Evolutionary conservation across 2,797 vertebrate species (phyloP).

Genomic region (Characodon lateralis): DNA sequence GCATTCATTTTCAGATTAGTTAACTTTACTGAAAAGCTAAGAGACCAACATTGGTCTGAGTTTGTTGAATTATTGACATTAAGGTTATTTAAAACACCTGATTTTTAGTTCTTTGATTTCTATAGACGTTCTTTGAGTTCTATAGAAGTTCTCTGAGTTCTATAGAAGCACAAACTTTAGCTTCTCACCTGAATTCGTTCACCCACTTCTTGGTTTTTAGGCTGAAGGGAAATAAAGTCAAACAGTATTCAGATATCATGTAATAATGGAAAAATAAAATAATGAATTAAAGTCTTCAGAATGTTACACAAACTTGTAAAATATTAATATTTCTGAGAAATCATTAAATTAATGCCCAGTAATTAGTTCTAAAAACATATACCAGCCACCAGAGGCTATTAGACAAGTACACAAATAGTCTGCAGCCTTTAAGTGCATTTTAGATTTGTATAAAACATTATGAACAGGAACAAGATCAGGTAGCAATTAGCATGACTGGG

Average conservation of each 20-base stretch:
- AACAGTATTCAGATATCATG: neutral
- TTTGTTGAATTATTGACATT: neutral
- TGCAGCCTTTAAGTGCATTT: neutral
- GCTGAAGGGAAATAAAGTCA: constrained; percentile 58
- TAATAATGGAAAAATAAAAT: neutral
- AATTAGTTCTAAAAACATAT: neutral
- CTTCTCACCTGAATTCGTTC: constrained; percentile 89
- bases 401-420: neutral
- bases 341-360: neutral
- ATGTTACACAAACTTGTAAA: neutral
- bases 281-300: neutral
- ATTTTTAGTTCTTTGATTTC: too few relatives aligned
- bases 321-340: neutral
- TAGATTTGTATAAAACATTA: neutral
- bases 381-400: neutral
- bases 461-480: neutral
- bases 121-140: neutral
- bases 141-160: neutral
- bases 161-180: neutral
- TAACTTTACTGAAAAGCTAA: too few relatives aligned
- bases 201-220: constrained; percentile 91
- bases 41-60: neutral
- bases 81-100: neutral
- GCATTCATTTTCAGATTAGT: neutral
- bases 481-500: neutral